Conservation (phyloP, 1,140 invertebrate genomes). For the Drosophila fuyamai region DNA sequence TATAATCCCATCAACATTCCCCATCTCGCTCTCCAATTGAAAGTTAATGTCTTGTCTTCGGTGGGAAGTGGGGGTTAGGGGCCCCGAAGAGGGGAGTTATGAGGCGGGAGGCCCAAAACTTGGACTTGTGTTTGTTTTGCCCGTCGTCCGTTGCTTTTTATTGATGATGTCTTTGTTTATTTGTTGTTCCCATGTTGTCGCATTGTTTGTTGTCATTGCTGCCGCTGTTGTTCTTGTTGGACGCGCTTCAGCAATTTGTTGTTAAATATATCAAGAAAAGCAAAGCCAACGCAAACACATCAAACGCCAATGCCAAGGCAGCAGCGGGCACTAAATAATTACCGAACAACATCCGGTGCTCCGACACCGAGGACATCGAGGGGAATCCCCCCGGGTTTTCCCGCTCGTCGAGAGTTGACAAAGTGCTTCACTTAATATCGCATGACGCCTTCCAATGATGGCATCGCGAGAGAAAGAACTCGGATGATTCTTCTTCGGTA, state of each 20-base stretch:
- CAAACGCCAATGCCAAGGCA: slow-evolving; percentile 68
- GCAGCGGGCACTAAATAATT: slow-evolving; percentile 75
- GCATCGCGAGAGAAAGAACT: slow-evolving; percentile 59
- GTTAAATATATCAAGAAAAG: slow-evolving; percentile 63
- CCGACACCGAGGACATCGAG: slow-evolving; percentile 52
- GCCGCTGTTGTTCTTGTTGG: slow-evolving; percentile 67
- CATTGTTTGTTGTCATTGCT: slow-evolving; percentile 72
- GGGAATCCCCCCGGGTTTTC: slow-evolving; percentile 17
- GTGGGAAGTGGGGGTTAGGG: slow-evolving; percentile 22
- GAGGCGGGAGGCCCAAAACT: slow-evolving; percentile 25
- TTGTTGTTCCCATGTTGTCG: slow-evolving; percentile 75
- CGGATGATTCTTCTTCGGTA: slow-evolving; percentile 50
- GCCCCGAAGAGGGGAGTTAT: slow-evolving; percentile 6
- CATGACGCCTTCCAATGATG: slow-evolving; percentile 65
- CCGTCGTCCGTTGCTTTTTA: slow-evolving; percentile 63
- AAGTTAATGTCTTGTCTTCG: slow-evolving; percentile 65
- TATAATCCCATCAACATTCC: slow-evolving; percentile 81
- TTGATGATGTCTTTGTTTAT: slow-evolving; percentile 82
- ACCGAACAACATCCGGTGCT: slow-evolving; percentile 79
- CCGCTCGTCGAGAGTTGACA: slow-evolving; percentile 66
- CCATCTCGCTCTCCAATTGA: slow-evolving; percentile 72
- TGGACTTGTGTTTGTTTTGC: slow-evolving; percentile 44
- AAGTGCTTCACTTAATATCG: slow-evolving; percentile 80
- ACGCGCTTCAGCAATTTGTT: slow-evolving; percentile 80
- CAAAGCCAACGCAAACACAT: slow-evolving; percentile 69